Evolutionary conservation across 2,888 invertebrate genomes (phyloP), one percentile per base, ranked within the genome.

Genomic region (Oscheius sp.): DNA sequence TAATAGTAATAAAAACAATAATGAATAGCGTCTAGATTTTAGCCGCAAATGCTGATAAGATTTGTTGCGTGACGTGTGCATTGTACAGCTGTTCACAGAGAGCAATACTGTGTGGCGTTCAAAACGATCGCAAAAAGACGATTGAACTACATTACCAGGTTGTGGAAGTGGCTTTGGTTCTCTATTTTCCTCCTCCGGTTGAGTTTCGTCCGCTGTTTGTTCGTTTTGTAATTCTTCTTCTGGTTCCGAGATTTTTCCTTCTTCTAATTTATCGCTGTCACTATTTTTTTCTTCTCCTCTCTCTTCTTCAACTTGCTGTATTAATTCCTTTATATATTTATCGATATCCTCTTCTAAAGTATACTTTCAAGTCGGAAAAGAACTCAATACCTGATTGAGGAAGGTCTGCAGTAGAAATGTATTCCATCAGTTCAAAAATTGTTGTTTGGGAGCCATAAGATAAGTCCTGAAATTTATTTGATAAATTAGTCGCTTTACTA

Each of bases 1-100:
- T 55, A 20, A 1, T 34, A 34, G 34, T 34, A 55, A 50, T 8
- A 50, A 4, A n/a, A 50, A 3, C 6, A 50, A 50, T 50, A 20
- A 50, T 50, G n/a, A 50, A 50, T 23, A 25, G 25, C 2, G 10
- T 23, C 15, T 20, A 50, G 3, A 25, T 46, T 12, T 8, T 33
- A 55, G 37, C 20, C n/a, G 17, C 34, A 48, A 34, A 3, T 57
- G 57, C 37, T 42, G 61, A 61, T 61, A 61, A 61, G 27, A 61
- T 20, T 55, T 55, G 20, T 34, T 37, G 37, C 17, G 61, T 61
- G 61, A 61, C 61, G 61, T 61, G 61, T 61, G 45, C 61, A 17
- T 42, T 31, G 31, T 61, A 29, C 61, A 61, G 61, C 61, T 61
- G 61, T 33, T 20, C 34, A 25, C n/a, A n/a, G n/a, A n/a, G n/a